These are phyloP conservation scores for Blennius ocellaris DNA, from an alignment of 2,113 vertebrate species.

Conservation along the genomic window DNA sequence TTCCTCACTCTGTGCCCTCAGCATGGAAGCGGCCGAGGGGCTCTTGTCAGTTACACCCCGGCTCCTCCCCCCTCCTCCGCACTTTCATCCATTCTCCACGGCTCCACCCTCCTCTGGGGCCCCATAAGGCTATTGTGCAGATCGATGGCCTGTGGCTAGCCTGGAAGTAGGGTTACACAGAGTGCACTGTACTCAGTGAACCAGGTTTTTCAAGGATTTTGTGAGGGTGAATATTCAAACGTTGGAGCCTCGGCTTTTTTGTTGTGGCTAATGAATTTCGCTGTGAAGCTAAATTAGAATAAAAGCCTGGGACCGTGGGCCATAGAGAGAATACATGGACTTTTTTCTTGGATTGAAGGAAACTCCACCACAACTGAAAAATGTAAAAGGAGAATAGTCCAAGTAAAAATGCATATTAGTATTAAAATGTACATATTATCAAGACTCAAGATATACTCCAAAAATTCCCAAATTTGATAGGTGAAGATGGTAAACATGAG, in stretches of 20 bases:
- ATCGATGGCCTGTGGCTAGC: conserved; percentile 71
- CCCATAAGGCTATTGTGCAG: conserved; percentile 68
- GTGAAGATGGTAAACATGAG: no score
- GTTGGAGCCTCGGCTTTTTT: neutral
- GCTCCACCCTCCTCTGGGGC: conserved; percentile 47
- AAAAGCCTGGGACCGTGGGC: no score
- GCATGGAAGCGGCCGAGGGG: conserved; percentile 43
- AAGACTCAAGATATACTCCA: no score
- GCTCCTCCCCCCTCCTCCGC: conserved; percentile 55
- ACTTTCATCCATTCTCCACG: conserved; percentile 65
- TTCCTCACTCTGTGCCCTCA: conserved; percentile 45
- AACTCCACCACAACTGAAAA: no score
- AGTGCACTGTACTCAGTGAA: conserved; percentile 34
- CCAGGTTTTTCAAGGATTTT: conserved; percentile 1
- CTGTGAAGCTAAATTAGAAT: no score
- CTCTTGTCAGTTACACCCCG: conserved; percentile 34
- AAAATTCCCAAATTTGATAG: no score
- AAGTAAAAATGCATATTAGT: no score
- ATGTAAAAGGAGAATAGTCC: no score
- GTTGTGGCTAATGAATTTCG: neutral
- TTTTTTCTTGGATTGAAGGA: no score
- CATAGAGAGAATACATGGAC: no score
- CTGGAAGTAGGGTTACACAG: conserved; percentile 45
- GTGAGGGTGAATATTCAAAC: conserved; percentile 13
- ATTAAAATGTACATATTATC: no score